These are phyloP conservation scores for Trichosurus vulpecula DNA, from an alignment of 2,797 vertebrate genomes.

Conservation along the genomic window DNA sequence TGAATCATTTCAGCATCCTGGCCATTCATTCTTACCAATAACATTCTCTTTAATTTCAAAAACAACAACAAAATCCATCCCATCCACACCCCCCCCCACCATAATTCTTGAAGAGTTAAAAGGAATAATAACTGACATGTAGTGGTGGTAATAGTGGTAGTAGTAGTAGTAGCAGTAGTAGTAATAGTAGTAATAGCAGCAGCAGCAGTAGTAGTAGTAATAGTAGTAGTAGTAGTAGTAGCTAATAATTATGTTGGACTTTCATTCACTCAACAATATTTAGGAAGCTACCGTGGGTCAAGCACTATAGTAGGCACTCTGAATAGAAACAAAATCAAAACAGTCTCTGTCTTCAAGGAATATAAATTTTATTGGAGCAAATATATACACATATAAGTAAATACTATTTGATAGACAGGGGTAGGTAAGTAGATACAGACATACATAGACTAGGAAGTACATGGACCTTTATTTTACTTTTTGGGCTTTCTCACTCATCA, in stretches of 20 bases:
- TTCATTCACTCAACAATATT: not conserved
- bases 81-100: no score
- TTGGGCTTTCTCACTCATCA: not conserved
- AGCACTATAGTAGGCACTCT: not conserved
- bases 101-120: not conserved
- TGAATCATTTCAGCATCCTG: conserved; percentile 45
- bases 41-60: conserved; percentile 42
- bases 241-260: not conserved
- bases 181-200: no score
- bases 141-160: not conserved
- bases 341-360: not conserved
- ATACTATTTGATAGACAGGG: not conserved
- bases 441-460: no score
- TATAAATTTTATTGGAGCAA: not conserved
- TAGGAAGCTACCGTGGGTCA: not conserved
- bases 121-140: not conserved
- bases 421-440: no score
- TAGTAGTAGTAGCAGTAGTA: not conserved
- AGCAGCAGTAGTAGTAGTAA: no score
- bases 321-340: not conserved
- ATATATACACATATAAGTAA: not conserved
- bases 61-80: not conserved
- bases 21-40: not conserved
- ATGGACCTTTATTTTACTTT: not conserved
- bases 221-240: not conserved